A percentile compares a stretch with the other conserved stretches of the same genome.
Evolutionary conservation across 2,113 vertebrate species (phyloP).

Genomic region (Microtus ochrogaster): DNA sequence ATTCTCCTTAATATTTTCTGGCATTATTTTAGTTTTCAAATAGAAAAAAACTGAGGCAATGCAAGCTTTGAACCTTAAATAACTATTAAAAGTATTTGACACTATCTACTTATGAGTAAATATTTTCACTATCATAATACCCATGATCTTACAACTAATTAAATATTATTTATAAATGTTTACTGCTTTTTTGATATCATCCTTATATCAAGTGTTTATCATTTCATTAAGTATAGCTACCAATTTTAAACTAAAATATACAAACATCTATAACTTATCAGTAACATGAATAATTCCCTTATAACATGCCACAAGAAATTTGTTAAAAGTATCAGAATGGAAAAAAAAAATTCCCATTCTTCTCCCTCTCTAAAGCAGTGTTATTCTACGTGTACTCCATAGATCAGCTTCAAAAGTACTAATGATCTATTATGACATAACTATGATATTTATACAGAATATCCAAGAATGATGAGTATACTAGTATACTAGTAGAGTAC

Average conservation of each 20-base stretch:
- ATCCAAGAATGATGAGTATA: constrained; percentile 1
- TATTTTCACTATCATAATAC: constrained; percentile 26
- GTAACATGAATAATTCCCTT: neutral
- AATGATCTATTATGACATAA: constrained; percentile 12
- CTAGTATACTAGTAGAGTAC: constrained; percentile 4
- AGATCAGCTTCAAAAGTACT: neutral
- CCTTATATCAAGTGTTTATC: constrained; percentile 21
- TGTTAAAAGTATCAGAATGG: neutral
- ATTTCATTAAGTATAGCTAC: neutral
- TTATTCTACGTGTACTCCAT: neutral
- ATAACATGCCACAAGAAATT: constrained; percentile 25
- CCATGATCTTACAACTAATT: constrained; percentile 10
- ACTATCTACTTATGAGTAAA: neutral
- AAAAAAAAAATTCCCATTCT: constrained; percentile 29
- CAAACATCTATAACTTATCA: constrained; percentile 42
- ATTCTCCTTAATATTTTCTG: constrained; percentile 20
- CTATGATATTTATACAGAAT: neutral
- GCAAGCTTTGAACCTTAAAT: neutral
- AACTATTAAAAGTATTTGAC: constrained; percentile 59
- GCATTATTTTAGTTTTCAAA: constrained; percentile 25
- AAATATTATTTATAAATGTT: constrained; percentile 58
- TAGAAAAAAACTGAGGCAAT: constrained; percentile 48
- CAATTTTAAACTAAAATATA: constrained; percentile 49
- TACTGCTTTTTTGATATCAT: constrained; percentile 17
- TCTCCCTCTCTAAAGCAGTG: constrained; percentile 21